A percentile compares a stretch with the other conserved stretches of the same genome.
Conservation (phyloP, 1,140 invertebrate species). For the Drosophila arizonae region DNA sequence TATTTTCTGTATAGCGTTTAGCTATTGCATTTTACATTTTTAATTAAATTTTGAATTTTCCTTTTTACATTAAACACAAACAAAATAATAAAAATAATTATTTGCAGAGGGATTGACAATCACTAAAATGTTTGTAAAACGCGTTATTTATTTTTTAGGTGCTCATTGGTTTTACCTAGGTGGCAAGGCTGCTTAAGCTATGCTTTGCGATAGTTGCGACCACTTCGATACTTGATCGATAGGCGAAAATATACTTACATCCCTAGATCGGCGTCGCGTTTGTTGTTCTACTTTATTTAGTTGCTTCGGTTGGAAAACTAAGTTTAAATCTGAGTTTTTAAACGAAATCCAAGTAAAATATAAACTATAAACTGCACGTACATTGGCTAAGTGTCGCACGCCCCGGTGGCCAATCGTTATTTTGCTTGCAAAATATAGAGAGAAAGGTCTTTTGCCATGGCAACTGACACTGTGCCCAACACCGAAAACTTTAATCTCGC, state of each 20-base stretch:
- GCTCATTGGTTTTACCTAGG: background rate
- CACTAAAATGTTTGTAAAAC: constrained; percentile 23
- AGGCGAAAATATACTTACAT: constrained; percentile 2
- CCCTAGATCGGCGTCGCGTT: constrained; percentile 37
- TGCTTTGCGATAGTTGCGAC: constrained; percentile 6
- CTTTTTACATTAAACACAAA: constrained; percentile 60
- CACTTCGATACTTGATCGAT: background rate
- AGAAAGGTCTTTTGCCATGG: constrained; percentile 51
- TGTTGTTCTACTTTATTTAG: constrained; percentile 45
- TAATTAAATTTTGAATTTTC: constrained; percentile 21
- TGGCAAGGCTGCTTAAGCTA: background rate
- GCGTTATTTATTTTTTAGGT: constrained; percentile 25
- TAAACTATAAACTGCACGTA: background rate
- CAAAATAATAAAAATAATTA: constrained; percentile 76
- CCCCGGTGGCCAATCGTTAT: constrained; percentile 14
- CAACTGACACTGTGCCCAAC: constrained; percentile 80
- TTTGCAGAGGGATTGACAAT: constrained; percentile 47
- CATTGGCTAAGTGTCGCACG: background rate
- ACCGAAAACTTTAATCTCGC: constrained; percentile 85
- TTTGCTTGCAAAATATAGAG: background rate
- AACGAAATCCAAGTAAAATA: constrained; percentile 31
- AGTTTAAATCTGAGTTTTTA: constrained; percentile 41
- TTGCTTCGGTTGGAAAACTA: constrained; percentile 23
- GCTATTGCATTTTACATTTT: constrained; percentile 53
- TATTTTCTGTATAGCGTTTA: constrained; percentile 25